These are phyloP conservation scores for Eueremaeus valkanovi DNA, from an alignment of 2,888 invertebrate genomes.

Conservation along the genomic window DNA sequence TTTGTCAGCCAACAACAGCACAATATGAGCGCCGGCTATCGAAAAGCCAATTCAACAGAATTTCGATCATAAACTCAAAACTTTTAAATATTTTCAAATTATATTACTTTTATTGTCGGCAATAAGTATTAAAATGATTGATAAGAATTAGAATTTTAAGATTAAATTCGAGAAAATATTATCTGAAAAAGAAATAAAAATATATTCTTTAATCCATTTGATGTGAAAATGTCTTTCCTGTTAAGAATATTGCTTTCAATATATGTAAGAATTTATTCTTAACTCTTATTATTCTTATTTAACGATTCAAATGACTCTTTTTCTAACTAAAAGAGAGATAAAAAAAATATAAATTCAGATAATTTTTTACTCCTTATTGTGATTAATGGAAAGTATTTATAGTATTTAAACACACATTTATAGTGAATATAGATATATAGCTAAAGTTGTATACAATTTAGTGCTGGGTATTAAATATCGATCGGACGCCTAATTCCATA, in stretches of 20 bases:
- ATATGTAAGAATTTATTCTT: too few relatives aligned
- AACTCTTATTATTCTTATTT: neutral
- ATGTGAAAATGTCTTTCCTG: neutral
- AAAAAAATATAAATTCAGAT: neutral
- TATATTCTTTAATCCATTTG: neutral
- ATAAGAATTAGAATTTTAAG: neutral
- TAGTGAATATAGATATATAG: neutral
- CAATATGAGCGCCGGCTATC: neutral
- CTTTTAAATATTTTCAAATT: neutral
- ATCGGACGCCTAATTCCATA: neutral
- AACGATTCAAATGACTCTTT: neutral
- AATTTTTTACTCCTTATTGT: neutral
- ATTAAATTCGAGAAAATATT: neutral
- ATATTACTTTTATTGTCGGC: too few relatives aligned
- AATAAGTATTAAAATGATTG: neutral
- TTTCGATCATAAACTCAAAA: neutral
- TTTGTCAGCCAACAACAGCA: neutral
- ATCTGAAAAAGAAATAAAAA: neutral
- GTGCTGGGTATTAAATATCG: constrained; percentile 26
- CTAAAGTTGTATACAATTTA: neutral
- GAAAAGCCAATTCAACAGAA: neutral
- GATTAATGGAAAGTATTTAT: neutral
- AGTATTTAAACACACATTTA: neutral
- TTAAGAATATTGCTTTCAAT: neutral
- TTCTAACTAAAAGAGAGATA: neutral